Conservation (phyloP, 2,797 vertebrate genomes). For the Arremon brunneinucha region DNA sequence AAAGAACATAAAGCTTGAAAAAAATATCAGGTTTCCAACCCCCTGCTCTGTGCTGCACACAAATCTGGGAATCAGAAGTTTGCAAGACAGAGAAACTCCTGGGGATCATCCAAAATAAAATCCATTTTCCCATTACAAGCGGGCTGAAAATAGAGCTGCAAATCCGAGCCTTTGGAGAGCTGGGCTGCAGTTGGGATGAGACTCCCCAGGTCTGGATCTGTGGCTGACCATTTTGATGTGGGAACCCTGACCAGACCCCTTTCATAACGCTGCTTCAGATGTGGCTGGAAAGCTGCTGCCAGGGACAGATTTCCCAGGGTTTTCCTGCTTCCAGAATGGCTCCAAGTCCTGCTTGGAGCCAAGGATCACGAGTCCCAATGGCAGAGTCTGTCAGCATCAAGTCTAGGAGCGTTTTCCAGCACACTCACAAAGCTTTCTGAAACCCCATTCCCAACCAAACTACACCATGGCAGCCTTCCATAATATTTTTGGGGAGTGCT, state of each 20-base stretch:
- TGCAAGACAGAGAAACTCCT: not conserved
- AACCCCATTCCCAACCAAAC: not conserved
- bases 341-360: not conserved
- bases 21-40: not conserved
- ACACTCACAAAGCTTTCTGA: not conserved
- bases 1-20: not conserved
- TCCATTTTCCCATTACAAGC: not conserved
- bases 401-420: not conserved
- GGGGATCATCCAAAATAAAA: constrained; percentile 11
- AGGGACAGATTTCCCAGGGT: not conserved
- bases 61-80: not conserved
- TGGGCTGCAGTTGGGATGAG: not conserved
- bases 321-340: not conserved
- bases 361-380: accelerated
- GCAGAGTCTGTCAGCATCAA: not conserved
- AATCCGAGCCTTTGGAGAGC: not conserved
- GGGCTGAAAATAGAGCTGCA: not conserved
- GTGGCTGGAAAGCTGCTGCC: not conserved
- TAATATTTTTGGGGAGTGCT: not conserved
- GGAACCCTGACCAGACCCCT: not conserved
- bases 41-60: not conserved
- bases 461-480: not conserved
- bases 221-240: not conserved
- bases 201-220: not conserved
- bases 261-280: not conserved